Percentiles rank a stretch among this genome's conserved stretches.
Conservation (phyloP, 2,888 invertebrate genomes). For the Marronus borbonicus region DNA sequence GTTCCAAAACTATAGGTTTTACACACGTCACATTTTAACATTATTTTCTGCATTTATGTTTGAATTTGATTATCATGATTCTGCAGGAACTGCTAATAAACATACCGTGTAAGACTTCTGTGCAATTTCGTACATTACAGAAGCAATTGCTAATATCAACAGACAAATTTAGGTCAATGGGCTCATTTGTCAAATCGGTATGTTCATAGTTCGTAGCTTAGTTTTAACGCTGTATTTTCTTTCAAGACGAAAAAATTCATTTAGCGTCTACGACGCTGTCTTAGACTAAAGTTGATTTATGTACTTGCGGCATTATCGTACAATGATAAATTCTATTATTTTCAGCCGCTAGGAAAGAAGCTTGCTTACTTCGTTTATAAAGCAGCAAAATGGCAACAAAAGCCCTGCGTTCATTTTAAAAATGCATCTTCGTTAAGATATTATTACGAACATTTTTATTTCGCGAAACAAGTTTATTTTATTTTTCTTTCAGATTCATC, state of each 20-base stretch:
- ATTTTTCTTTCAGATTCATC: neutral
- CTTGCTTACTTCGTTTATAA: neutral
- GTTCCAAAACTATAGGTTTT: no score
- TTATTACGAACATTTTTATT: neutral
- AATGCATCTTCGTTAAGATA: neutral
- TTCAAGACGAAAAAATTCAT: neutral
- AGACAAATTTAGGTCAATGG: no score
- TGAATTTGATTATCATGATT: no score
- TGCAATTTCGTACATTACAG: no score
- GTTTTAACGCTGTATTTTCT: neutral
- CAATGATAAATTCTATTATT: neutral
- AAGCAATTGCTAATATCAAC: no score
- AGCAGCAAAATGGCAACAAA: neutral
- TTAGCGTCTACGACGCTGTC: neutral
- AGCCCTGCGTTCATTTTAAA: neutral
- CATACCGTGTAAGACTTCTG: no score
- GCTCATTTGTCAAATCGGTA: no score
- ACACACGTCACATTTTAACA: no score
- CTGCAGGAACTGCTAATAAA: no score
- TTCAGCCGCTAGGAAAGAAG: neutral
- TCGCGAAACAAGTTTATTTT: neutral
- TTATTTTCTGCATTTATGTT: no score
- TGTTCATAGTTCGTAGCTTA: neutral
- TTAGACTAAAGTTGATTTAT: constrained; percentile 5
- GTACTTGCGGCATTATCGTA: neutral